Evolutionary conservation across 1,140 invertebrate genomes (phyloP), one percentile per base, ranked within the genome.

Genomic region (Cyrtorhinus lividipennis): DNA sequence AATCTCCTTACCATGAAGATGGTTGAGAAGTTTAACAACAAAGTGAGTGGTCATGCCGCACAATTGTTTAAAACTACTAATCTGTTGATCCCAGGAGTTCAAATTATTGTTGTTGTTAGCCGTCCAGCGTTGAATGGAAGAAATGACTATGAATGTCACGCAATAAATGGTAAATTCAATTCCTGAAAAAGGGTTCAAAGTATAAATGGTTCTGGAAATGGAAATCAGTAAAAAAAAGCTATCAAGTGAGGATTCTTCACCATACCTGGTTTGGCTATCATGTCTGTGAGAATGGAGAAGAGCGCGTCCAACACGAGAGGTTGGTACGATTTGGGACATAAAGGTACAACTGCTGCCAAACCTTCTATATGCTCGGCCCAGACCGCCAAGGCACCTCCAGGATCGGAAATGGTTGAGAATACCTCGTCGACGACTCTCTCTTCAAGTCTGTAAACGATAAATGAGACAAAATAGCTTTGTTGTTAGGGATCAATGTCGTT

Each of bases 331-430:
- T 83, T 83, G 0, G 88, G 84, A 67, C 88, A 90, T 18, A 86
- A 82, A 63, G 86, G 86, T 2, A 87, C 82, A 2, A 89, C 86
- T 27, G 86, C 87, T 5, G 88, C 86, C 18, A 95, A 72, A 0
- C 91, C 92, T 74, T 95, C 92, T n/a, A 95, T 78, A 0, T 95
- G 72, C 30, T 92, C 78, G 70, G 88, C 93, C 90, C 90, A 95
- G 0, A 96, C 90, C 8, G 64, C 62, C 30, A 65, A 61, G 1
- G 64, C 56, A 24, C 64, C 64, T 1, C 62, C 61, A 15, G 20
- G 30, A 27, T 62, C 61, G 1, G 58, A 8, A 2, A 59, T 59
- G 1, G 24, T 27, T 2, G 58, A 8, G 18, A 30, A 59, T 2
- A 18, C 15, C 15, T 62, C 45, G 10, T n/a, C 45, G 15, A 56